Base-by-base conservation (phyloP, 2,797 vertebrate genomes). In the Halcyon leucocephala region DNA sequence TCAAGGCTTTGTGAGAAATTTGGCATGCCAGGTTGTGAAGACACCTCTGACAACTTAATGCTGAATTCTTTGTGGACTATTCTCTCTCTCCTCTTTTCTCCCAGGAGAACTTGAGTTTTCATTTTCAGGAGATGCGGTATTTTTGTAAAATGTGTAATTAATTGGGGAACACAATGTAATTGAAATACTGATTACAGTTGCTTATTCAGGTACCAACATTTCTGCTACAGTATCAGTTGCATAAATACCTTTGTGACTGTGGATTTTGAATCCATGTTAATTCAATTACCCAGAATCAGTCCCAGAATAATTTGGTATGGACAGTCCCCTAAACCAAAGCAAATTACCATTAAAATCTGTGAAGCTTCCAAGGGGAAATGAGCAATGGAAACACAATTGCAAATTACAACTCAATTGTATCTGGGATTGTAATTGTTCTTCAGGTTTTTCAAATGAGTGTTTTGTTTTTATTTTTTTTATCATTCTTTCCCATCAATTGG, bases 141-240 rank as follows among this genome's bases (percentile, higher is more conserved):
- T 90, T 93, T 80, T 60, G 6, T 1, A 39, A 90, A 78, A 84
- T 55, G 10, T 89, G 14, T 31, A 69, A 62, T 94, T 90, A 81
- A 51, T 79, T 12, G 31, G 62, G 46, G 28, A 96, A 86, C 31
- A 90, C 11, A 87, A 41, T 60, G 42, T 57, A 82, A 76, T 60
- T 90, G 58, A 82, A 92, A 85, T 67, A 67, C 55, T 79, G 70
- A 93, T 86, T 86, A 62, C 39, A 66, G 26, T 66, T 86, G 15
- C 46, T 94, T 79, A 79, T 95, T 81, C 74, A 91, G 74, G 64
- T 92, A 87, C 35, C 35, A 89, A 16, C 48, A 80, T 52, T 84
- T 80, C 64, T 85, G 51, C 28, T 82, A 42, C 28, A 64, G 6
- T 80, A 41, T 66, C 44, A 70, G 26, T 89, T 94, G n/a, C 25